Evolutionary conservation across 2,888 invertebrate genomes (phyloP).

Genomic region (Pandemis cinnamomeana): DNA sequence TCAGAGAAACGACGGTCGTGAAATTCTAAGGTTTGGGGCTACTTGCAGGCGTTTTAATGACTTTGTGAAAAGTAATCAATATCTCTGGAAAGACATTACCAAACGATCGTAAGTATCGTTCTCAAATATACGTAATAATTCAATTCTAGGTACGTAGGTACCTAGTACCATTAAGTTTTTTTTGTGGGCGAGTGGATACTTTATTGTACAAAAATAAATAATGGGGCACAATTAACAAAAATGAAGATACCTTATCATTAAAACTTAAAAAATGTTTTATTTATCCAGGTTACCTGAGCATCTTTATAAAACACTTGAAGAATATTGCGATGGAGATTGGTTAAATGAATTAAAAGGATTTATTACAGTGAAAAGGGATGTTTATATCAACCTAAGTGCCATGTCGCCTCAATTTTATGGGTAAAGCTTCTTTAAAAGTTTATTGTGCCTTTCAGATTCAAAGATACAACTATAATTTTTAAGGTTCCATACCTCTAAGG

Average conservation of each 20-base stretch:
- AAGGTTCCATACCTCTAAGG: too few species aligned
- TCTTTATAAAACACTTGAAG: slow-evolving; percentile 49
- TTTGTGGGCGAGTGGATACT: too few species aligned
- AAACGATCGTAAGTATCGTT: slow-evolving; percentile 57
- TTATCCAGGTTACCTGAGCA: slow-evolving; percentile 50
- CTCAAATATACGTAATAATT: not conserved
- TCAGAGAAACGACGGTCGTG: slow-evolving; percentile 54
- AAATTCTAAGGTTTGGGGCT: slow-evolving; percentile 79
- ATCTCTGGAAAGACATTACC: slow-evolving; percentile 63
- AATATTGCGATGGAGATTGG: slow-evolving; percentile 54
- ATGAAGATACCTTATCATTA: too few species aligned
- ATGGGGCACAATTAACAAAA: too few species aligned
- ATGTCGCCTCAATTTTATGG: slow-evolving; percentile 62
- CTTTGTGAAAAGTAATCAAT: slow-evolving; percentile 67
- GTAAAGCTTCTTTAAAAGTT: slow-evolving; percentile 44
- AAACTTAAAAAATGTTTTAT: slow-evolving; percentile 10
- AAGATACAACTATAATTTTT: too few species aligned
- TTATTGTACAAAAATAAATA: too few species aligned
- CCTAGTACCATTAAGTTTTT: too few species aligned
- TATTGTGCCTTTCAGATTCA: not conserved
- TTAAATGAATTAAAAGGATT: slow-evolving; percentile 54
- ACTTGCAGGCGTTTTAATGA: slow-evolving; percentile 81
- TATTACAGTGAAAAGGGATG: slow-evolving; percentile 47
- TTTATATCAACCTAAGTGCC: slow-evolving; percentile 49
- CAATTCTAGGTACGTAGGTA: too few species aligned